A percentile compares a stretch with the other conserved stretches of the same genome.
These are phyloP conservation scores for Laodelphax striatellus DNA, from an alignment of 1,140 invertebrate species.

Conservation along the genomic window DNA sequence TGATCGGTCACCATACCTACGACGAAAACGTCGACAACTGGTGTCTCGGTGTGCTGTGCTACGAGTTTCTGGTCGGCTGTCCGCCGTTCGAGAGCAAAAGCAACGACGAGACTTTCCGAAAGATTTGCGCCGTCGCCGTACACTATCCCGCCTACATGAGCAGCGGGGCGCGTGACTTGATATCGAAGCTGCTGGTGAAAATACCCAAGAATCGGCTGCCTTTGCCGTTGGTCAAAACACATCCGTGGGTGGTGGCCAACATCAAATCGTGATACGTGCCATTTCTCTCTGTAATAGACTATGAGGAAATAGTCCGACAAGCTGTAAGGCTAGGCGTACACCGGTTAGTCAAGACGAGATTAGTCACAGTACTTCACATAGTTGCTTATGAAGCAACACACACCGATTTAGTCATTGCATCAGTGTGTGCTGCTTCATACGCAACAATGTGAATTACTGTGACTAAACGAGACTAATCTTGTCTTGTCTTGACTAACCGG, in stretches of 20 bases:
- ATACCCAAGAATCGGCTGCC: conserved; percentile 47
- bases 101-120: conserved; percentile 67
- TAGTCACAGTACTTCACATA: no score
- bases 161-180: conserved; percentile 67
- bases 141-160: conserved; percentile 61
- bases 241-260: conserved; percentile 55
- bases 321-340: no score
- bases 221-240: conserved; percentile 57
- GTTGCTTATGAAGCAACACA: no score
- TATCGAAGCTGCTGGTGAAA: conserved; percentile 42
- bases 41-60: conserved; percentile 88
- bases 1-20: conserved; percentile 66
- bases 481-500: no score
- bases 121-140: conserved; percentile 63
- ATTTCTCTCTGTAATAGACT: no score
- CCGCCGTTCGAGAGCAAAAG: conserved; percentile 86
- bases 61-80: conserved; percentile 86
- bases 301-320: no score
- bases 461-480: no score
- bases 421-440: no score
- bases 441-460: no score
- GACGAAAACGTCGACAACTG: conserved; percentile 74
- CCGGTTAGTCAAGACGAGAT: no score
- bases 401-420: no score
- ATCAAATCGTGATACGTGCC: no score